A percentile compares a stretch with the other conserved stretches of the same genome.
phyloP scores from a whole-genome alignment of 2,888 invertebrate genomes.

The Conomelus anceps region DNA sequence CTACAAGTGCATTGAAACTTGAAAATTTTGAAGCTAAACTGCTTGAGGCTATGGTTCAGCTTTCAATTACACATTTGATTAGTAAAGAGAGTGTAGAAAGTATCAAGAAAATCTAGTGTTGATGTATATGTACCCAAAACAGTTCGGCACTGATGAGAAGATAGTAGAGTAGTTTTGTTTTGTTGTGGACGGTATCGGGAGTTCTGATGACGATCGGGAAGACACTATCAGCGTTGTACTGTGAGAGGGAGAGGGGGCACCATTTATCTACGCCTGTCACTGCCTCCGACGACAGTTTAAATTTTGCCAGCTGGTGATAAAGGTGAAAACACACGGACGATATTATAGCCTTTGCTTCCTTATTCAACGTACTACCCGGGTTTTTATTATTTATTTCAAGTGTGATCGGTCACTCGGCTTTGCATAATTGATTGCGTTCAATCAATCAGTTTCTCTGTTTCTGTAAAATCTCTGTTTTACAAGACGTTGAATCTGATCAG shows the following conservation, averaged over 20 bases:
- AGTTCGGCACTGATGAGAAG: neutral
- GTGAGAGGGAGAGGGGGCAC: neutral
- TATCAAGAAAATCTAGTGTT: no score
- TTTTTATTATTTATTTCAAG: neutral
- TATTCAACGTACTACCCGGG: neutral
- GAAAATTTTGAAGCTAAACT: no score
- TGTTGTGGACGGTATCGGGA: neutral
- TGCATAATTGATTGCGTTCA: neutral
- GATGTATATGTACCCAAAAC: no score
- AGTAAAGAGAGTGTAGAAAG: no score
- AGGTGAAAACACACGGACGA: neutral
- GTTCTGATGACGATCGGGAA: neutral
- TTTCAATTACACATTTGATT: no score
- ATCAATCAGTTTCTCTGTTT: neutral
- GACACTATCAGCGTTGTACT: neutral
- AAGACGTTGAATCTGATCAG: neutral
- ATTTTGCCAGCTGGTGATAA: constrained; percentile 7
- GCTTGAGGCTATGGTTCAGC: no score
- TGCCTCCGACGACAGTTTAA: constrained; percentile 1
- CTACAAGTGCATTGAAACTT: no score
- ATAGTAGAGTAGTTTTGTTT: neutral
- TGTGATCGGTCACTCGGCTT: neutral
- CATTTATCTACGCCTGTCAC: neutral
- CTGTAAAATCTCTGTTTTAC: neutral
- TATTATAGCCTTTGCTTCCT: neutral